Conservation (phyloP, 2,797 vertebrate genomes). For the Alectoris magna region DNA sequence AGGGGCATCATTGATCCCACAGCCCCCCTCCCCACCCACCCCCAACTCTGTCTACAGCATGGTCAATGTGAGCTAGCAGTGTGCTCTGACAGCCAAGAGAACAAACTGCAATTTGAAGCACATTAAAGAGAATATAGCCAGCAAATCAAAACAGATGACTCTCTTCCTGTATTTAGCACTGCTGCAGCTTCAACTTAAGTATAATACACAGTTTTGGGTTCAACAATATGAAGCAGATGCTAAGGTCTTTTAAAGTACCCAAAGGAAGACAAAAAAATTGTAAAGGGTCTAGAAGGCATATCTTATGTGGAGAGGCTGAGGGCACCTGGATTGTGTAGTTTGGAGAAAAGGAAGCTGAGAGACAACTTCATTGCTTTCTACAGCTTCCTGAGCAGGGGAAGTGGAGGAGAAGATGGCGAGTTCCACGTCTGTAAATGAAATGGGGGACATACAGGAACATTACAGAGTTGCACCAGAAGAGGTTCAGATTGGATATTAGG, state of each 20-base stretch:
- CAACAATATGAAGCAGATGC: not conserved
- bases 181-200: not conserved
- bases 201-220: not conserved
- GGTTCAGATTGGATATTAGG: not conserved
- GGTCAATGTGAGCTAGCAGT: not conserved
- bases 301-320: not conserved
- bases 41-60: not conserved
- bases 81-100: not conserved
- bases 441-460: not conserved
- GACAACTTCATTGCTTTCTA: not conserved
- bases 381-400: not conserved
- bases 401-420: not conserved
- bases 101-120: not conserved
- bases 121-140: not conserved
- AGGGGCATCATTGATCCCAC: too few species aligned
- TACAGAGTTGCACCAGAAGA: not conserved
- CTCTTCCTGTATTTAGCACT: not conserved
- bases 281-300: not conserved
- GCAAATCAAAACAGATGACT: not conserved
- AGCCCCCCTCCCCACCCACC: too few species aligned
- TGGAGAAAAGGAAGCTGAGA: not conserved
- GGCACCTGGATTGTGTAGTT: not conserved
- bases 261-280: not conserved
- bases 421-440: not conserved
- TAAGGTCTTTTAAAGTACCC: not conserved